Evolutionary conservation across 2,888 invertebrate species (phyloP), one percentile per base, ranked within the genome.

Genomic region (Eumacrocentrus americanus): DNA sequence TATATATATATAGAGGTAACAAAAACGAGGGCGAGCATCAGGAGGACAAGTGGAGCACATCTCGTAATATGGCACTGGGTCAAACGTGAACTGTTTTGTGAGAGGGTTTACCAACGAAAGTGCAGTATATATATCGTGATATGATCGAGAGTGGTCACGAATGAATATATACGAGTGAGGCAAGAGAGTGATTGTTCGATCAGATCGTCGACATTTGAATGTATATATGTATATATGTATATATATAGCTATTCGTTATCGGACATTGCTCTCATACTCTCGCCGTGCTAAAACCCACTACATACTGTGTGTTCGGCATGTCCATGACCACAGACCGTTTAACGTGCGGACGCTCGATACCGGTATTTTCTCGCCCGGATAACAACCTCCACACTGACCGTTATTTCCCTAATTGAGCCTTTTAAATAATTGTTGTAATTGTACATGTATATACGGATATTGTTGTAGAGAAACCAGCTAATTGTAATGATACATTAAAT

Each of bases 71-170:
- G 50, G 38, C 42, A 50, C n/a, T 51, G 35, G 51, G 44, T 58
- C 37, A 52, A 51, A 35, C 37, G 51, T 58, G 52, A 58, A 51
- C 22, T 44, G 22, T n/a, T 40, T 40, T 40, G 25, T 57, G 29
- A 11, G 5, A 51, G 22, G 9, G n/a, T 29, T 44, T n/a, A 23
- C 23, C 6, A 11, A 25, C 11, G 22, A n/a, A 46, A 3, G 11
- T 18, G 22, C 29, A 58, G 22, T 23, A 48, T 47, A 48, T 48
- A 38, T 18, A 5, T 18, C 16, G 18, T 47, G 42, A 29, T 50
- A 50, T 38, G 20, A 57, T 40, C 42, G 44, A 35, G 20, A 58
- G 20, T 50, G 42, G 44, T 57, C 38, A 51, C 44, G 44, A 16
- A 58, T 52, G 18, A 52, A 58, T 52, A 23, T 14, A 22, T 38